Conservation (phyloP, 2,113 vertebrate genomes). For the Mastomys natalensis region DNA sequence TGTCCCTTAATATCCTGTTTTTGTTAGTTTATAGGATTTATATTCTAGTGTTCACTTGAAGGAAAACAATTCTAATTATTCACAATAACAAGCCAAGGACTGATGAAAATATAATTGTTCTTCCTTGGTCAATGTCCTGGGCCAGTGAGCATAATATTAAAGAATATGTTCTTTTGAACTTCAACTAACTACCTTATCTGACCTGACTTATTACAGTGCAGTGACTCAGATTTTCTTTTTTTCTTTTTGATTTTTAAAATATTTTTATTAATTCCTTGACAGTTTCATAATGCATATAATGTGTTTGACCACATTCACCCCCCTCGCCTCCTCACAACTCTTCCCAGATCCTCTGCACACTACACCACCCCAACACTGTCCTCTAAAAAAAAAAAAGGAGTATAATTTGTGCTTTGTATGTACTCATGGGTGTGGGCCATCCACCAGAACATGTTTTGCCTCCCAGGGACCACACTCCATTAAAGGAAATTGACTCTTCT, state of each 20-base stretch:
- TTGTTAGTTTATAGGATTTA: background rate
- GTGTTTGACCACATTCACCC: background rate
- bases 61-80: conserved; percentile 1
- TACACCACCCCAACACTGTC: background rate
- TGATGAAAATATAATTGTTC: background rate
- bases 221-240: background rate
- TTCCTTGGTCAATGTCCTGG: background rate
- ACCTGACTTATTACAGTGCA: background rate
- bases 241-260: background rate
- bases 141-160: background rate
- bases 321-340: background rate
- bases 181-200: background rate
- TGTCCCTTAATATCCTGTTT: background rate
- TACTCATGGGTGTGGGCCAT: accelerated
- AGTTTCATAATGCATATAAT: background rate
- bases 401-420: background rate
- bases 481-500: background rate
- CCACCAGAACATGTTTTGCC: no score
- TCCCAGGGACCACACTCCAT: background rate
- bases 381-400: no score
- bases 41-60: background rate
- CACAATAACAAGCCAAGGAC: background rate
- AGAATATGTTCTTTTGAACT: conserved; percentile 26
- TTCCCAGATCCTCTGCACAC: background rate
- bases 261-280: background rate